Base-by-base conservation (phyloP, 2,888 invertebrate genomes). In the Thysanoteuthis rhombus region DNA sequence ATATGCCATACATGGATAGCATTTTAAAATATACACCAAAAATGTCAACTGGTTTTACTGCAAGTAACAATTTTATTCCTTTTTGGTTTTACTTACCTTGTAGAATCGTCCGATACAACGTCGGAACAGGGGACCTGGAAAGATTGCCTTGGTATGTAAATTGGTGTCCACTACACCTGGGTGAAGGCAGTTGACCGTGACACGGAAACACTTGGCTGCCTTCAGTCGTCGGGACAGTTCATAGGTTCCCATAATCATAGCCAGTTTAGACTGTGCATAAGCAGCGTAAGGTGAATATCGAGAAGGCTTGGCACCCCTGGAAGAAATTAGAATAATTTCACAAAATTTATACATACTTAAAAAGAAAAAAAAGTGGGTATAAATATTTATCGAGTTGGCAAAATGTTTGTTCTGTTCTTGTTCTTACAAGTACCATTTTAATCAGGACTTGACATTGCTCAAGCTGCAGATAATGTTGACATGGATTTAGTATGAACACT, bases 251-350 rank as follows among this genome's bases (percentile, higher is more conserved):
- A 95, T 94, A 32, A 95, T 90, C 22, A 96, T 94, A 32, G 95
- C 95, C 75, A 96, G 94, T 93, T 96, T 96, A 28, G 96, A 96
- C 39, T 95, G 94, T 22, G 95, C 94, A 90, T 96, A 96, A 1
- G 95, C 94, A 91, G 95, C 95, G 94, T 96, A 96, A 32, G 95
- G 94, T 2, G 96, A 96, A 94, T 95, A 96, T 39, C 89, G 42
- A n/a, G 89, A 36, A 8, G 93, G 93, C 32, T 93, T 47, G 25
- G 93, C 52, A 40, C 93, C 89, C 39, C 75, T 90, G 28, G 25
- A 8, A 58, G 90, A 42, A 42, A 12, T 42, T 42, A 12, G 8
- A 4, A 42, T n/a, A 42, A 42, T 42, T 42, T 12, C 42, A 42
- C 42, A 42, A n/a, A n/a, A n/a, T n/a, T n/a, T n/a, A n/a, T n/a